Conservation (phyloP, 1,140 invertebrate species). For the Trypoxylus dichotomus region DNA sequence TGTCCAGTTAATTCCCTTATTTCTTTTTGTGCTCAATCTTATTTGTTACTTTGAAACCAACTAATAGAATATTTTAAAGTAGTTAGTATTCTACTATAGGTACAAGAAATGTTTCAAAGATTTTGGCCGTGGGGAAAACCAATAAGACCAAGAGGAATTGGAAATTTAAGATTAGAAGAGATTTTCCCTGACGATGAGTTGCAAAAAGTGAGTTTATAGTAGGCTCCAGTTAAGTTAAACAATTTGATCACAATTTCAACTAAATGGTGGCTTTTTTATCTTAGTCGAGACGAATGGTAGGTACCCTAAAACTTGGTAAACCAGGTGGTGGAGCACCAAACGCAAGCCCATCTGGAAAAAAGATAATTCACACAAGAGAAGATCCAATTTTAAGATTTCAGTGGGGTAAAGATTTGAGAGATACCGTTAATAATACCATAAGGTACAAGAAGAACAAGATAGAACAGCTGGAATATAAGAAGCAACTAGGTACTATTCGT, state of each 20-base stretch:
- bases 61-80: too few relatives aligned
- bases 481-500: constrained; percentile 55
- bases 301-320: constrained; percentile 44
- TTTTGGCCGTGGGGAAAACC: constrained; percentile 57
- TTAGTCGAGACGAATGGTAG: constrained; percentile 46
- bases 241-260: not conserved
- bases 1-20: too few relatives aligned
- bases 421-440: constrained; percentile 58
- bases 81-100: not conserved
- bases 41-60: too few relatives aligned
- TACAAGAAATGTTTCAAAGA: constrained; percentile 35
- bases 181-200: constrained; percentile 54
- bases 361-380: constrained; percentile 54
- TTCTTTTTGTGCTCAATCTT: too few relatives aligned
- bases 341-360: constrained; percentile 49
- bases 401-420: constrained; percentile 54
- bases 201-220: constrained; percentile 47
- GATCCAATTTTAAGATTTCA: constrained; percentile 58
- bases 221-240: not conserved
- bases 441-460: constrained; percentile 56
- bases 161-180: constrained; percentile 56
- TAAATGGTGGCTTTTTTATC: too few relatives aligned
- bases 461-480: constrained; percentile 56
- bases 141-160: constrained; percentile 52
- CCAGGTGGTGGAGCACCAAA: constrained; percentile 50